Evolutionary conservation across 2,888 invertebrate genomes (phyloP).

Genomic region (Hedychridium roseum): DNA sequence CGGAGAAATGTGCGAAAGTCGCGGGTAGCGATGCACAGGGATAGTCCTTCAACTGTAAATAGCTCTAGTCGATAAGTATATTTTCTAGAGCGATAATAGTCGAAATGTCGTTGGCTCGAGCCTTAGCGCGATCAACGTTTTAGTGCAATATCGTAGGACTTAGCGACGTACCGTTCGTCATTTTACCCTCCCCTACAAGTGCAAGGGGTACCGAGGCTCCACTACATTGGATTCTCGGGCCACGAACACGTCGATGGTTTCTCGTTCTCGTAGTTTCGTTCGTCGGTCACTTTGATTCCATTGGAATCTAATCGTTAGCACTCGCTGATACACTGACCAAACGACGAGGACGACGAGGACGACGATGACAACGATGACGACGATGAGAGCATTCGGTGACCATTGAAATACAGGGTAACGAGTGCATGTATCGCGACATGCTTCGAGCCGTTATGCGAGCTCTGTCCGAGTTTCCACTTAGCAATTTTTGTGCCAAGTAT

Average conservation of each 20-base stretch:
- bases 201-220: too few species aligned
- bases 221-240: too few species aligned
- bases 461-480: too few species aligned
- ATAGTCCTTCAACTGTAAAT: conserved; percentile 26
- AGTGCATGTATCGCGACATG: conserved; percentile 56
- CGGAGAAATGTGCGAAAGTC: neutral
- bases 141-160: conserved; percentile 61
- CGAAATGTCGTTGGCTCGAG: conserved; percentile 48
- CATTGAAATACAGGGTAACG: conserved; percentile 57
- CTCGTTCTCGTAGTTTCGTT: too few species aligned
- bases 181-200: too few species aligned
- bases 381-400: conserved; percentile 42
- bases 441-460: conserved; percentile 40
- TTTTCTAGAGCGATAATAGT: conserved; percentile 46
- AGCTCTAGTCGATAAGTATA: conserved; percentile 22
- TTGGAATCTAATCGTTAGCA: too few species aligned
- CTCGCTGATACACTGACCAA: too few species aligned
- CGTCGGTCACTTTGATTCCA: too few species aligned
- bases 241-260: too few species aligned
- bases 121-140: conserved; percentile 47
- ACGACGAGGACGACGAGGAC: too few species aligned
- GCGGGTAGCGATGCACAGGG: conserved; percentile 18
- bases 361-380: too few species aligned
- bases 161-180: conserved; percentile 36
- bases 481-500: conserved; percentile 31